Conservation (phyloP, 2,113 vertebrate genomes). For the Capreolus pygargus region DNA sequence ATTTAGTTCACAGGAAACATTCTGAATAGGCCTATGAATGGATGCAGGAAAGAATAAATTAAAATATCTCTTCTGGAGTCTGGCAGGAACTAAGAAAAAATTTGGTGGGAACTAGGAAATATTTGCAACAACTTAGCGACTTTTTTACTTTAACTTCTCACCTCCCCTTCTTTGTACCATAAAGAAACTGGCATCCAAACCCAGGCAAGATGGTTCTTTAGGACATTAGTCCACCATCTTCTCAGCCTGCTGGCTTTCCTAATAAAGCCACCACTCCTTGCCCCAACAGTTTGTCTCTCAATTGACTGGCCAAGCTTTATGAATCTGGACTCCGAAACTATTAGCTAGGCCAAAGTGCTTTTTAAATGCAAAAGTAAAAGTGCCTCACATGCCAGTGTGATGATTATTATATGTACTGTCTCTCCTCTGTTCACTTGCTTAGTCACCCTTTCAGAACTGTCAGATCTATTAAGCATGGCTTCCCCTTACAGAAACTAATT, state of each 20-base stretch:
- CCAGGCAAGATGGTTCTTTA: background rate
- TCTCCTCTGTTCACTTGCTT: background rate
- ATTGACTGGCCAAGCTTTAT: background rate
- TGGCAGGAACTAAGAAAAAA: background rate
- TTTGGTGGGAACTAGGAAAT: background rate
- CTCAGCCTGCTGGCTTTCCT: background rate
- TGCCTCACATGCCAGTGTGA: background rate
- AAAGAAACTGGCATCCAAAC: background rate
- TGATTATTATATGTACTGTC: background rate
- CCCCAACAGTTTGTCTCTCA: background rate
- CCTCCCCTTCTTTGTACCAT: background rate
- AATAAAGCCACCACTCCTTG: background rate
- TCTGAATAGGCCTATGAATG: background rate
- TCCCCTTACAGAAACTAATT: background rate
- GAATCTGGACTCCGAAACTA: background rate
- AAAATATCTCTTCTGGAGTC: background rate
- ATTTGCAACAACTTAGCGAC: background rate
- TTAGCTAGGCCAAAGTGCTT: background rate
- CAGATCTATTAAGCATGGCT: background rate
- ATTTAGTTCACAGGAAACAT: background rate
- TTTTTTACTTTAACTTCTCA: background rate
- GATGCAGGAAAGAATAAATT: background rate
- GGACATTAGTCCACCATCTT: background rate
- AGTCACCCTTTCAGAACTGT: background rate
- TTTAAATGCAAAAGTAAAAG: background rate